A percentile compares a stretch with the other conserved stretches of the same genome.
Evolutionary conservation across 1,140 invertebrate genomes (phyloP).

Genomic region (Tetraneura akinire): DNA sequence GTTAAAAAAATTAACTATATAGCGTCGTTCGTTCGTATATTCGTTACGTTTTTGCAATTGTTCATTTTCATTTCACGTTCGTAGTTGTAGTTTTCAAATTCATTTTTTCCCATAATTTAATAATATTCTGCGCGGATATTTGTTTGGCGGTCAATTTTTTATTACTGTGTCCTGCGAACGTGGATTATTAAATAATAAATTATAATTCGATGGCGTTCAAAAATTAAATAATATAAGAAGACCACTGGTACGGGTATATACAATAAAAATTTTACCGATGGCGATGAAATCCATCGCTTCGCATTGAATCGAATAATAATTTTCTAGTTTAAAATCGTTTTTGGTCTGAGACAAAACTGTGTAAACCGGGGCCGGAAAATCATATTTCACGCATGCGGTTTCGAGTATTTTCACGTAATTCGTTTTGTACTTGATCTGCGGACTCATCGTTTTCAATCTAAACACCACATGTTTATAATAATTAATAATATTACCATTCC

Average conservation of each 20-base stretch:
- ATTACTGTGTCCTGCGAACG: slow-evolving; percentile 16
- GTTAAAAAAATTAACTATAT: too few relatives aligned
- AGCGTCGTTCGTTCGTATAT: too few relatives aligned
- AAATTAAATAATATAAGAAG: too few relatives aligned
- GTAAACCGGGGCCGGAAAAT: not conserved
- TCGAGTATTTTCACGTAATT: not conserved
- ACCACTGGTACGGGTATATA: too few relatives aligned
- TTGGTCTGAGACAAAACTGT: not conserved
- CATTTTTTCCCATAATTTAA: not conserved
- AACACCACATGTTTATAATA: not conserved
- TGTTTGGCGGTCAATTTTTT: not conserved
- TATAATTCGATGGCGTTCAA: too few relatives aligned
- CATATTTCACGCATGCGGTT: not conserved
- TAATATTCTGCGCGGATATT: not conserved
- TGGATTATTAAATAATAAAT: too few relatives aligned
- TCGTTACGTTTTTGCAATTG: too few relatives aligned
- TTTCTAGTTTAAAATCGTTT: not conserved
- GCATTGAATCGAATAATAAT: slow-evolving; percentile 13
- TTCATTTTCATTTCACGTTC: too few relatives aligned
- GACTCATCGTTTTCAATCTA: not conserved
- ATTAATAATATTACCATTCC: too few relatives aligned
- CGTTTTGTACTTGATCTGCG: not conserved
- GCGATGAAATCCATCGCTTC: slow-evolving; percentile 26
- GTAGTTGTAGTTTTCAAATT: not conserved
- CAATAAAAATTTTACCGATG: too few relatives aligned